phyloP scores from a whole-genome alignment of 2,797 vertebrate species.

The Trematomus bernacchii region DNA sequence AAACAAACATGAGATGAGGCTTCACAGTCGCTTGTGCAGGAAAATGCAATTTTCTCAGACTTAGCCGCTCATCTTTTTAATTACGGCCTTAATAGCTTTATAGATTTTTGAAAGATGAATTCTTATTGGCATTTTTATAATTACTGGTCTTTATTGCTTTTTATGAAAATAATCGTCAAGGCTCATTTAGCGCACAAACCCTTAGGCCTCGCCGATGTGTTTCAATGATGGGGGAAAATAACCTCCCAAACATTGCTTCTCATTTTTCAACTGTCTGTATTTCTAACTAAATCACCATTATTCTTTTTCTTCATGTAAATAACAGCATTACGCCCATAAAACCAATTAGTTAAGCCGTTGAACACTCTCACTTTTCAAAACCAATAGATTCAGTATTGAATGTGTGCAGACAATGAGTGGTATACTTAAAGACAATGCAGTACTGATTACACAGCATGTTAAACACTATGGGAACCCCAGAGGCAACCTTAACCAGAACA shows the following conservation, averaged over 20 bases:
- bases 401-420: slow-evolving; percentile 46
- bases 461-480: slow-evolving; percentile 55
- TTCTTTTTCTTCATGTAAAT: slow-evolving; percentile 45
- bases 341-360: slow-evolving; percentile 17
- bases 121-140: slow-evolving; percentile 91
- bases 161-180: slow-evolving; percentile 90
- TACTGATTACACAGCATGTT: slow-evolving; percentile 57
- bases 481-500: slow-evolving; percentile 65
- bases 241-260: slow-evolving; percentile 69
- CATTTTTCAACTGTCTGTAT: slow-evolving; percentile 65
- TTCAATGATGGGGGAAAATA: slow-evolving; percentile 76
- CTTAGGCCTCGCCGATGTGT: slow-evolving; percentile 78
- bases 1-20: slow-evolving; percentile 87
- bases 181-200: slow-evolving; percentile 86
- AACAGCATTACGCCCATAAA: slow-evolving; percentile 25
- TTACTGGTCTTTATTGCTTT: slow-evolving; percentile 90
- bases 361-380: slow-evolving; percentile 13
- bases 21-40: slow-evolving; percentile 87
- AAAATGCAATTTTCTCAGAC: slow-evolving; percentile 89
- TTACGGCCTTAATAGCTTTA: slow-evolving; percentile 90
- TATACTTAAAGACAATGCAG: slow-evolving; percentile 45
- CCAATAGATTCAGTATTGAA: slow-evolving; percentile 26
- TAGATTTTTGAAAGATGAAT: slow-evolving; percentile 91
- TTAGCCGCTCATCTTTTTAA: slow-evolving; percentile 89
- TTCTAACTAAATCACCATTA: slow-evolving; percentile 41